Base-by-base conservation (phyloP, 2,888 invertebrate species). In the Abrostola triplasia region DNA sequence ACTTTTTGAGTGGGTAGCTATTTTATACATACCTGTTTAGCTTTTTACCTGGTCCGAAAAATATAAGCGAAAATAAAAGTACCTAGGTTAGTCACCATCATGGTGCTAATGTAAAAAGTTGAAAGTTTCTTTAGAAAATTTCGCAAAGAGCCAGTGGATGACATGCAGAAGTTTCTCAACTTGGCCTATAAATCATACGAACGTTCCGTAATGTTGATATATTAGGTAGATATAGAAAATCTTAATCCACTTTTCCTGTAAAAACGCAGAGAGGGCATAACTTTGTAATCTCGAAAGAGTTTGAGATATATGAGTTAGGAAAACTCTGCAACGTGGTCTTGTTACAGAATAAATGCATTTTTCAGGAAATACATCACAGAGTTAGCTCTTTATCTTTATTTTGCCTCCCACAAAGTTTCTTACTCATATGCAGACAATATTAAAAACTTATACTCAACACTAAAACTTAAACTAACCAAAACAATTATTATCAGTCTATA, bases 181-280 rank as follows among this genome's bases (percentile, higher is more conserved):
- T 93, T 92, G 84, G 84, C 90, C 92, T 90, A 92, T 92, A 93
- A 93, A 93, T 93, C 93, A 93, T 90, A 87, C 83, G 85, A 90
- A 89, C 88, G 86, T 85, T 88, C 84, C 87, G 85, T 90, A 84
- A 91, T 90, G 87, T 81, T 90, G 89, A 90, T 91, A 91, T 93
- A 92, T 91, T 89, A 88, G 84, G 87, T 89, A 88, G 88, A 87
- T 88, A 89, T 90, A 88, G 87, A 84, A 91, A 89, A 90, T 90
- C 91, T 92, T 93, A 93, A 93, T 93, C 92, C 90, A 90, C 88
- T 92, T 92, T 91, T 87, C 87, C 84, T 90, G 88, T 91, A 90
- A 90, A 90, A 92, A 90, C 84, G 84, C 76, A 71, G 77, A 74
- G 84, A 82, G 73, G 76, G 79, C 82, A 81, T 81, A 91, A 92